phyloP scores from a whole-genome alignment of 2,797 vertebrate genomes.

The Cryptoprocta ferox region DNA sequence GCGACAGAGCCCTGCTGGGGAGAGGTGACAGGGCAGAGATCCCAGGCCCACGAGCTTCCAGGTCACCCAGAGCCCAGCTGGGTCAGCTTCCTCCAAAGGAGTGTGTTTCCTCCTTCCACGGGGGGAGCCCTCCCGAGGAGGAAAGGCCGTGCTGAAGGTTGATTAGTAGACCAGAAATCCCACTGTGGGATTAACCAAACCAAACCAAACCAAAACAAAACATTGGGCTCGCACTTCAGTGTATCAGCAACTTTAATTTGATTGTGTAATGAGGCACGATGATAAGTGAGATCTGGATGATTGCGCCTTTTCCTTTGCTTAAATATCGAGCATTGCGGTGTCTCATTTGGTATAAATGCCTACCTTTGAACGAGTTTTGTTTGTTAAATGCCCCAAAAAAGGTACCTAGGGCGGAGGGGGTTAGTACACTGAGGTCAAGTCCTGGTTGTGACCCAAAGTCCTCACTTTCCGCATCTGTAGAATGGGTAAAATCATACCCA shows the following conservation, averaged over 20 bases:
- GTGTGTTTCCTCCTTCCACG: conserved; percentile 71
- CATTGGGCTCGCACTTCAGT: conserved; percentile 56
- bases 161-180: conserved; percentile 80
- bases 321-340: conserved; percentile 72
- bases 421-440: neutral
- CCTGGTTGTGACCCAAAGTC: neutral
- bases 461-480: neutral
- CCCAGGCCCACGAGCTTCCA: neutral
- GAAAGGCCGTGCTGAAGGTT: conserved; percentile 69
- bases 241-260: conserved; percentile 83
- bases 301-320: conserved; percentile 72
- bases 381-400: neutral
- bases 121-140: conserved; percentile 64
- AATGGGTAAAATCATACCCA: neutral
- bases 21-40: neutral
- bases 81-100: conserved; percentile 56
- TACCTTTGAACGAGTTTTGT: conserved; percentile 20
- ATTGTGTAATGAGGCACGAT: conserved; percentile 81
- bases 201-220: conserved; percentile 32
- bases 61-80: neutral
- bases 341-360: conserved; percentile 61
- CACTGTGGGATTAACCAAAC: conserved; percentile 68
- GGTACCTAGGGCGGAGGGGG: neutral
- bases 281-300: conserved; percentile 79
- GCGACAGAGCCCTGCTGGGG: neutral